Evolutionary conservation across 53 echinoderm and acorn worm species (phyloP).

Genomic region (Holothuria scabra): DNA sequence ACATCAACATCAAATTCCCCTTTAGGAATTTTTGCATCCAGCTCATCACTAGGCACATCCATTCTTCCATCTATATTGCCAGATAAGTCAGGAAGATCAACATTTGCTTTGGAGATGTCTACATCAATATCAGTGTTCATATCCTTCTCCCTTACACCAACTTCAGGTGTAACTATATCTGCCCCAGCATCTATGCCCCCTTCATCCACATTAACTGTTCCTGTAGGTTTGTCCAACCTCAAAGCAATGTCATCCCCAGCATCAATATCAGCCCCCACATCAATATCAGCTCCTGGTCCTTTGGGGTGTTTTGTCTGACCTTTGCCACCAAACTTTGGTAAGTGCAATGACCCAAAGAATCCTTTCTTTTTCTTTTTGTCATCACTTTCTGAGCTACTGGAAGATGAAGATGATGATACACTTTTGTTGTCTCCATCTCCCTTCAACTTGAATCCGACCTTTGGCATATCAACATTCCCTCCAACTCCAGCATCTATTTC

Average conservation of each 20-base stretch:
- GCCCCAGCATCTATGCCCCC: constrained; percentile 16
- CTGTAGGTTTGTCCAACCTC: too few species aligned
- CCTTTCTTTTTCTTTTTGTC: constrained; percentile 37
- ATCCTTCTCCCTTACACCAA: constrained; percentile 14
- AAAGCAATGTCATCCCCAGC: background rate
- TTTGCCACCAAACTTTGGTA: constrained; percentile 31
- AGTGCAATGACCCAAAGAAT: constrained; percentile 12
- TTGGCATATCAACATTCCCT: background rate
- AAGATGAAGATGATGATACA: constrained; percentile 28
- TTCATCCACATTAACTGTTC: constrained; percentile 4
- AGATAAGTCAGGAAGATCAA: background rate
- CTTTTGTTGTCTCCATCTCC: background rate
- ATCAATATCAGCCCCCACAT: background rate
- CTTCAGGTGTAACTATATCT: background rate
- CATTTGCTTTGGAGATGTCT: background rate
- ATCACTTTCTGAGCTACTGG: background rate
- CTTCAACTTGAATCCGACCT: background rate
- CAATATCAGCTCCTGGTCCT: background rate
- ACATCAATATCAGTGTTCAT: background rate
- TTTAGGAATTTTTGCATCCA: background rate
- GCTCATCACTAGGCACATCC: background rate
- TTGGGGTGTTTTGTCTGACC: background rate
- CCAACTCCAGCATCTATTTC: background rate
- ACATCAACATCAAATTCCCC: background rate
- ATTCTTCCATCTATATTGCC: background rate